Evolutionary conservation across 2,797 vertebrate genomes (phyloP).

Genomic region (Emydoidea blandingii): DNA sequence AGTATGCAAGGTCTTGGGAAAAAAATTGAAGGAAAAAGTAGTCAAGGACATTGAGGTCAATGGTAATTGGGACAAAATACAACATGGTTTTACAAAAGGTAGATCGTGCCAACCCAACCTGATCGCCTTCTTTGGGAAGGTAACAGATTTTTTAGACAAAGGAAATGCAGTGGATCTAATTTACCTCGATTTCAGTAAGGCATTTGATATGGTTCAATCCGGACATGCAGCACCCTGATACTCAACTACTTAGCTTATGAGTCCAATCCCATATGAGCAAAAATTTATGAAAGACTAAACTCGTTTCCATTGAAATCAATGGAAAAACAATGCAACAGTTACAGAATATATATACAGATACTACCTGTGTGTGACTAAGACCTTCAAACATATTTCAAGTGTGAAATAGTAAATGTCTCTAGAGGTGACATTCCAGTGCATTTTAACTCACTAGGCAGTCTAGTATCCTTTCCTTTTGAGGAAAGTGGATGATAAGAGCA

Average conservation of each 20-base stretch:
- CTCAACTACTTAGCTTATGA: not conserved
- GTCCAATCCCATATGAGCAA: not conserved
- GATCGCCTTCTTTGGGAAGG: too few relatives aligned
- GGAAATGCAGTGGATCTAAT: too few relatives aligned
- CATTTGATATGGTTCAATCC: too few relatives aligned
- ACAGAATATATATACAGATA: not conserved
- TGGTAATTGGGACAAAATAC: too few relatives aligned
- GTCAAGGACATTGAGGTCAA: too few relatives aligned
- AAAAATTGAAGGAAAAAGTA: too few relatives aligned
- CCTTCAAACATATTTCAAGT: constrained; percentile 1
- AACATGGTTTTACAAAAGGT: too few relatives aligned
- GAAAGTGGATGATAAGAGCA: not conserved
- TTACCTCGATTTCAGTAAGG: too few relatives aligned
- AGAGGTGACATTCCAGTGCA: not conserved
- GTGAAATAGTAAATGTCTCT: not conserved
- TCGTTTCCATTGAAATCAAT: not conserved
- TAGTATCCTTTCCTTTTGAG: not conserved
- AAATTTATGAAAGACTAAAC: not conserved
- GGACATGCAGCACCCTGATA: not conserved
- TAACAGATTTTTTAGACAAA: too few relatives aligned
- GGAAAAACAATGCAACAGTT: not conserved
- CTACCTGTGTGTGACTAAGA: not conserved
- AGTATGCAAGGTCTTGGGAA: too few relatives aligned
- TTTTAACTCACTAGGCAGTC: not conserved
- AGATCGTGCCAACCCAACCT: too few relatives aligned